These are phyloP conservation scores for Sipha flava DNA, from an alignment of 1,140 invertebrate species.

Conservation along the genomic window DNA sequence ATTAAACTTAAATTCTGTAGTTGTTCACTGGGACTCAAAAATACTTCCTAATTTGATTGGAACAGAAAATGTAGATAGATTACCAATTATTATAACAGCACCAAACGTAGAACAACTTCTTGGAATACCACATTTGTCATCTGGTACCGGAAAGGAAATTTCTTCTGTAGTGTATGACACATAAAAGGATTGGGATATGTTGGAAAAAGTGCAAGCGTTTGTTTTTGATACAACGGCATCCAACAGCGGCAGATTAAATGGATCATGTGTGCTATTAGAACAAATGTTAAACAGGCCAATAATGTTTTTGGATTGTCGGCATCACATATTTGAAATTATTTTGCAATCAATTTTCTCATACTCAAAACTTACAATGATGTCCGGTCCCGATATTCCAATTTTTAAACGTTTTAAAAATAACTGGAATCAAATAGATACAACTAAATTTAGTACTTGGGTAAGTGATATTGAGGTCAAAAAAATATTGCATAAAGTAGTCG, in stretches of 20 bases:
- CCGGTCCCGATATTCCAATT: background rate
- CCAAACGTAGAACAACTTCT: constrained; percentile 13
- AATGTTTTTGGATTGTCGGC: constrained; percentile 33
- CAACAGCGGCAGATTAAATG: constrained; percentile 33
- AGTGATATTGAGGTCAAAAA: background rate
- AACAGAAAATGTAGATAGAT: constrained; percentile 33
- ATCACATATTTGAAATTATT: constrained; percentile 34
- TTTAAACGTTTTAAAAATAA: background rate
- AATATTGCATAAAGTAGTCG: background rate
- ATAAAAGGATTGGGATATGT: constrained; percentile 20
- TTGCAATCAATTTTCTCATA: constrained; percentile 32
- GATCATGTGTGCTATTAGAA: constrained; percentile 33
- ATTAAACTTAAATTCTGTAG: constrained; percentile 17
- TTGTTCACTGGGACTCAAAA: constrained; percentile 37
- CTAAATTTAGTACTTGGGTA: background rate
- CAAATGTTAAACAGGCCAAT: constrained; percentile 27
- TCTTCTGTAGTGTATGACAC: constrained; percentile 9
- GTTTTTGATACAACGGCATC: constrained; percentile 35
- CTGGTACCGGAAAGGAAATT: background rate
- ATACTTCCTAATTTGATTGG: constrained; percentile 34
- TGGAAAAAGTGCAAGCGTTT: constrained; percentile 34
- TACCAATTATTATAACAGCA: constrained; percentile 20
- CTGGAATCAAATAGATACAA: background rate
- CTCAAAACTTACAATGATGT: background rate
- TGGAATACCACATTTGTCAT: background rate